phyloP scores from a whole-genome alignment of 2,113 vertebrate species.

The Ophthalmolycus amberensis region DNA sequence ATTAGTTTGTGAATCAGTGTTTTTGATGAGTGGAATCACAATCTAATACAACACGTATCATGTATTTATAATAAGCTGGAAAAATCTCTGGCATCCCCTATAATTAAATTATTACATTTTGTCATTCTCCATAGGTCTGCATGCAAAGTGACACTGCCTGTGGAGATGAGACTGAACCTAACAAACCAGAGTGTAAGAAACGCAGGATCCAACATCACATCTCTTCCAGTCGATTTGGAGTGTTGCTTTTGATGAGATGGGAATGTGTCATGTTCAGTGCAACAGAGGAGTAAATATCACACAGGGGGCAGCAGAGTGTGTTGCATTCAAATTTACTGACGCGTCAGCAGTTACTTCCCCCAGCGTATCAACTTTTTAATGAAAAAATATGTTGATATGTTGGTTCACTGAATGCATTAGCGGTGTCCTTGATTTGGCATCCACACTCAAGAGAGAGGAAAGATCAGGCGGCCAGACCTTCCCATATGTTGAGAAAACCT shows the following conservation, averaged over 20 bases:
- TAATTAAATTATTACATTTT: not conserved
- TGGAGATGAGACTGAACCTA: not conserved
- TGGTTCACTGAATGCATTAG: not conserved
- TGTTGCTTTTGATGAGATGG: not conserved
- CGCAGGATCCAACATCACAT: no score
- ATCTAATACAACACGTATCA: not conserved
- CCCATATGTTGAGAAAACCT: constrained; percentile 78
- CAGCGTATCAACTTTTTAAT: not conserved
- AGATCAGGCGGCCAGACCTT: not conserved
- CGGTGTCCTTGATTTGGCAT: not conserved
- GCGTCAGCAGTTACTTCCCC: not conserved
- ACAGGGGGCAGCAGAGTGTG: not conserved
- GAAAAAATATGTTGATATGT: not conserved
- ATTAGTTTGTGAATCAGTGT: not conserved
- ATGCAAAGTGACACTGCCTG: not conserved
- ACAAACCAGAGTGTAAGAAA: not conserved
- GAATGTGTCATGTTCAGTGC: not conserved
- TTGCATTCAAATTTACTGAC: not conserved
- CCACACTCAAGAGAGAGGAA: not conserved
- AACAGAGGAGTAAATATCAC: not conserved
- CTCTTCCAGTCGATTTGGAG: no score
- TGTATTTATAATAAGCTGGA: not conserved
- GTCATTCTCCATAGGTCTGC: not conserved
- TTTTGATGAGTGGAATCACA: not conserved
- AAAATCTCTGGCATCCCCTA: not conserved